A percentile compares a stretch with the other conserved stretches of the same genome.
These are phyloP conservation scores for Stegostoma tigrinum DNA, from an alignment of 2,113 vertebrate genomes.

Conservation along the genomic window DNA sequence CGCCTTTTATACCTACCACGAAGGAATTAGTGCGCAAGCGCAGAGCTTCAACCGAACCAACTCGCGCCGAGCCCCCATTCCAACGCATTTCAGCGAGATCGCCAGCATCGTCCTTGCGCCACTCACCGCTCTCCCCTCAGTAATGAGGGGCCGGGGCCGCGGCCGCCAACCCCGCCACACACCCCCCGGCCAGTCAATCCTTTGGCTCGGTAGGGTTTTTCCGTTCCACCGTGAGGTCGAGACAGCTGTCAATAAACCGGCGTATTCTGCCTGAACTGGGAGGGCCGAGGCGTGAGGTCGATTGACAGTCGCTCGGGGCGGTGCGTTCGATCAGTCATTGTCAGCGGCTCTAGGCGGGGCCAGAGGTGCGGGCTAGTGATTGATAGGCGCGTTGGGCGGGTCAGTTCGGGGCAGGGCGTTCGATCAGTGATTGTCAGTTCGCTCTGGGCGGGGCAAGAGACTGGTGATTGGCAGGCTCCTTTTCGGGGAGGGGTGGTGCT, in stretches of 20 bases:
- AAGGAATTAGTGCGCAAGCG: background rate
- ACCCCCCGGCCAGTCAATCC: background rate
- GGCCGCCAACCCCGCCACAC: too few species aligned
- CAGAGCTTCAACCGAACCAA: background rate
- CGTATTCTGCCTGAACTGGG: background rate
- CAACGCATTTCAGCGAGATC: background rate
- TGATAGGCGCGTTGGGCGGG: too few species aligned
- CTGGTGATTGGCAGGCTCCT: background rate
- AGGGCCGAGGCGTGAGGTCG: too few species aligned
- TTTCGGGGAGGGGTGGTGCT: background rate
- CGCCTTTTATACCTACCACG: background rate
- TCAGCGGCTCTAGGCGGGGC: too few species aligned
- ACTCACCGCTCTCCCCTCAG: background rate
- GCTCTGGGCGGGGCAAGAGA: too few species aligned
- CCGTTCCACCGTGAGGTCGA: background rate
- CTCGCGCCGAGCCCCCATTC: background rate
- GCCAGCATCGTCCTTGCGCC: background rate
- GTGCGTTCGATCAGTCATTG: too few species aligned
- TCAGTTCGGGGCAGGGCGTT: too few species aligned
- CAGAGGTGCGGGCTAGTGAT: too few species aligned
- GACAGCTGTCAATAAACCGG: background rate
- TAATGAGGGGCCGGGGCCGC: too few species aligned
- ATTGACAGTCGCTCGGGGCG: background rate
- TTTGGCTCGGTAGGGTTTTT: background rate
- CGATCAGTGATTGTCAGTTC: too few species aligned